A percentile compares a stretch with the other conserved stretches of the same genome.
These are phyloP conservation scores for Ornithoptera priamus DNA, from an alignment of 2,888 invertebrate genomes.

Conservation along the genomic window DNA sequence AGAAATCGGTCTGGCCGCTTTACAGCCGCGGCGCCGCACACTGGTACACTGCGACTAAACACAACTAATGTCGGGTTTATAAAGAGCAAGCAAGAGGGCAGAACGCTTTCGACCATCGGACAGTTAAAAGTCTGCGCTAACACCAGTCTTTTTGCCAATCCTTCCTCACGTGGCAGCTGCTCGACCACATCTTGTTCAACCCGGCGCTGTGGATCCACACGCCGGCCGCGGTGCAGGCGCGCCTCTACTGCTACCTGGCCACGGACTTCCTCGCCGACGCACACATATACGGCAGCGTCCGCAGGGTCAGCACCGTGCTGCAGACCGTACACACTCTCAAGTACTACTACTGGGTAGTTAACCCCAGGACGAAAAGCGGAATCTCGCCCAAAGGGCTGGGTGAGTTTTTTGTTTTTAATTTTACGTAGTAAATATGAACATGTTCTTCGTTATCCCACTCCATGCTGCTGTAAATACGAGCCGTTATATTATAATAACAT, in stretches of 20 bases:
- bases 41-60: too few relatives aligned
- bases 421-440: too few relatives aligned
- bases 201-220: slow-evolving; percentile 99
- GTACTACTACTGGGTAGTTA: slow-evolving; percentile 99
- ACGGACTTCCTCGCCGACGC: slow-evolving; percentile 99
- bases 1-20: too few relatives aligned
- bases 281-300: slow-evolving; percentile 97
- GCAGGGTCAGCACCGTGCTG: slow-evolving; percentile 97
- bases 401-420: slow-evolving; percentile 65
- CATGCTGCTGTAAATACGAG: too few relatives aligned
- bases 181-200: slow-evolving; percentile 99
- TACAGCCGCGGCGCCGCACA: too few relatives aligned
- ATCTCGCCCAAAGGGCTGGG: slow-evolving; percentile 97
- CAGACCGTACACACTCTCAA: slow-evolving; percentile 99
- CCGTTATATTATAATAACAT: too few relatives aligned
- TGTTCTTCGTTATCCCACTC: too few relatives aligned
- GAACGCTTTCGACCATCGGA: slow-evolving; percentile 72
- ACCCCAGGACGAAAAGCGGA: slow-evolving; percentile 96
- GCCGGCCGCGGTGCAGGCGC: slow-evolving; percentile 95
- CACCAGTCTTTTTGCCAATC: slow-evolving; percentile 94
- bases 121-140: slow-evolving; percentile 79
- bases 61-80: too few relatives aligned
- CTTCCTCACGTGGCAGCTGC: slow-evolving; percentile 95
- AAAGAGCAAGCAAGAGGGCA: slow-evolving; percentile 63
- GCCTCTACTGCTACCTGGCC: slow-evolving; percentile 97